Evolutionary conservation across 2,888 invertebrate genomes (phyloP).

Genomic region (Incurvaria masculella): DNA sequence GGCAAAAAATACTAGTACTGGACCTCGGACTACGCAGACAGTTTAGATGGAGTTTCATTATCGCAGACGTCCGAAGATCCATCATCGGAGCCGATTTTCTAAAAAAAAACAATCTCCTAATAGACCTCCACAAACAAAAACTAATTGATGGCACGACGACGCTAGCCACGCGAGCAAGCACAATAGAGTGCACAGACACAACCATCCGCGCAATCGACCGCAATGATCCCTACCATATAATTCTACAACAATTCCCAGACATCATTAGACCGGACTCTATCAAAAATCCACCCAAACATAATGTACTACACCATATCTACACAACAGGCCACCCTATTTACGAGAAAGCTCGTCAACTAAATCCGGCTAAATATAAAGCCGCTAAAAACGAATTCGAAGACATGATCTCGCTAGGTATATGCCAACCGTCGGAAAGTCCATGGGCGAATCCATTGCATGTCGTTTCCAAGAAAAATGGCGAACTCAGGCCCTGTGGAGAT

Average conservation of each 20-base stretch:
- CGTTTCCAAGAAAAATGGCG: slow-evolving; percentile 3
- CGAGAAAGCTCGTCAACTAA: slow-evolving; percentile 23
- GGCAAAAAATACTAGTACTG: slow-evolving; percentile 6
- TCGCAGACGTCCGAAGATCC: slow-evolving; percentile 12
- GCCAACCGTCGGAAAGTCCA: slow-evolving; percentile 24
- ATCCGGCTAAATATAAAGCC: slow-evolving; percentile 21
- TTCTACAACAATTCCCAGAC: no score
- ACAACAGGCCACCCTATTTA: slow-evolving; percentile 25
- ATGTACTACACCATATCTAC: slow-evolving; percentile 22
- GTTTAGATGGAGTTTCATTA: slow-evolving; percentile 13
- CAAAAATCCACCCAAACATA: no score
- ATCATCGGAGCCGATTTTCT: no score
- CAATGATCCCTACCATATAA: no score
- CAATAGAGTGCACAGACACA: no score
- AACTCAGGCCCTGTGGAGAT: neutral
- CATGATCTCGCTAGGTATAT: slow-evolving; percentile 28
- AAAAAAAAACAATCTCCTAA: slow-evolving; percentile 5
- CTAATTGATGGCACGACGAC: no score
- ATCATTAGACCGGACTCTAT: no score
- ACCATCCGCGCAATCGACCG: no score
- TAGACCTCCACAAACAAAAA: slow-evolving; percentile 10
- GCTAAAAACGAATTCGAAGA: slow-evolving; percentile 23
- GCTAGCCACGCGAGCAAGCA: no score
- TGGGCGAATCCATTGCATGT: slow-evolving; percentile 6
- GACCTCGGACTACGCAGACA: slow-evolving; percentile 12